phyloP scores from a whole-genome alignment of 2,888 invertebrate genomes.

The Ophonus ardosiacus region DNA sequence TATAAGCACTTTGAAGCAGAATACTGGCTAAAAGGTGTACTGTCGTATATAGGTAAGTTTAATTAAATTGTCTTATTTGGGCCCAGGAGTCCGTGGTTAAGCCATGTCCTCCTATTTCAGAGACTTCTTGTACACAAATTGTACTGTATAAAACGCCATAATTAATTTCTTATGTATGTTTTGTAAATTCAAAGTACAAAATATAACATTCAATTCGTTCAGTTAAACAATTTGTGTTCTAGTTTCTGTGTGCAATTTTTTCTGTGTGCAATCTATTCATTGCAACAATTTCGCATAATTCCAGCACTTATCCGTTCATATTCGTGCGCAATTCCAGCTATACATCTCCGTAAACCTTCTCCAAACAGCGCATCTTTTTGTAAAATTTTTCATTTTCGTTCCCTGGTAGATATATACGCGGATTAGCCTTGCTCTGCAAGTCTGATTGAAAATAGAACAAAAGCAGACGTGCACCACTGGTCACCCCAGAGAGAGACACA shows the following conservation, averaged over 20 bases:
- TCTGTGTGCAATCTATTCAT: neutral
- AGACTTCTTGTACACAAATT: no score
- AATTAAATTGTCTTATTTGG: no score
- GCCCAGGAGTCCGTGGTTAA: no score
- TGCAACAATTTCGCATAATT: neutral
- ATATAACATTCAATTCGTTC: no score
- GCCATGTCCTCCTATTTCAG: no score
- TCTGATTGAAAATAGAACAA: constrained; percentile 62
- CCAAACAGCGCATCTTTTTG: constrained; percentile 26
- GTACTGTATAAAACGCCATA: no score
- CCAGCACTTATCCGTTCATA: neutral
- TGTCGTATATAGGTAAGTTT: no score
- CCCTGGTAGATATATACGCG: constrained; percentile 40
- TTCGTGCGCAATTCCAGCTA: neutral
- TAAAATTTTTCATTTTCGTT: constrained; percentile 51
- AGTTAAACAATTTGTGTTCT: neutral
- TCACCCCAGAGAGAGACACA: neutral
- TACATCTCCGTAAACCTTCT: constrained; percentile 2
- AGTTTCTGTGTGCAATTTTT: neutral
- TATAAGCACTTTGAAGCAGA: no score
- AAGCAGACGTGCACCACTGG: constrained; percentile 26
- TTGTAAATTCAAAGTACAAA: no score
- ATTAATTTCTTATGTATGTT: no score
- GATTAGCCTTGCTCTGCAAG: constrained; percentile 55
- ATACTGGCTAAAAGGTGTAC: no score